Evolutionary conservation across 1,140 invertebrate genomes (phyloP).

Genomic region (Drosophila lacteicornis): DNA sequence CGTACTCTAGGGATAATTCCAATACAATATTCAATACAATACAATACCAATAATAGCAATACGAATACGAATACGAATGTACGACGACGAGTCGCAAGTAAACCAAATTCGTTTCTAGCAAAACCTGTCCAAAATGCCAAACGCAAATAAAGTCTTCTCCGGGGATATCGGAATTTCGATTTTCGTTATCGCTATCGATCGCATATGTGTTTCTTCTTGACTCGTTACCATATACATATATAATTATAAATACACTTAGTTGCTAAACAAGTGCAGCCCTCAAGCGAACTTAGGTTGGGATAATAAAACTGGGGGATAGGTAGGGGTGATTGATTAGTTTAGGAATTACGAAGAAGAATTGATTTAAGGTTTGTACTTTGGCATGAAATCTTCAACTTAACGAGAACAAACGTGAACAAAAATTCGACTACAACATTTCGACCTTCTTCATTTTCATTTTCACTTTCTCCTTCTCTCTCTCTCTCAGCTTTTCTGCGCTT

Average conservation of each 20-base stretch:
- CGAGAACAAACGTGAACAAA: constrained; percentile 83
- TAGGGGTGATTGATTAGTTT: constrained; percentile 38
- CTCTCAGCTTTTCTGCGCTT: constrained; percentile 35
- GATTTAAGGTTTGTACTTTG: constrained; percentile 81
- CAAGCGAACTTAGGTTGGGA: constrained; percentile 31
- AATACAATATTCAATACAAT: constrained; percentile 61
- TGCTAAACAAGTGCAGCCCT: constrained; percentile 60
- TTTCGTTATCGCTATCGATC: constrained; percentile 6
- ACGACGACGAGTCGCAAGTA: constrained; percentile 25
- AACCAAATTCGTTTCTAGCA: constrained; percentile 78
- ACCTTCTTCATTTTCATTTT: constrained; percentile 26
- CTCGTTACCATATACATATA: constrained; percentile 8
- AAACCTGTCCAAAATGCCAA: constrained; percentile 66
- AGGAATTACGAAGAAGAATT: constrained; percentile 79
- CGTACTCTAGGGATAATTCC: constrained; percentile 59
- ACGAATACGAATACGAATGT: constrained; percentile 47
- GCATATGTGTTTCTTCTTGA: constrained; percentile 37
- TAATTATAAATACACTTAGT: constrained; percentile 33
- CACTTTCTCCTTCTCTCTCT: constrained; percentile 18
- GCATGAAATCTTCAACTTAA: constrained; percentile 80
- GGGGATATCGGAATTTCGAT: not conserved
- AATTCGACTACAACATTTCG: constrained; percentile 81
- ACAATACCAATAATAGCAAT: constrained; percentile 44
- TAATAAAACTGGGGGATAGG: constrained; percentile 14
- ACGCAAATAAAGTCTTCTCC: constrained; percentile 42